These are phyloP conservation scores for Psococerastis gibbosa DNA, from an alignment of 2,888 invertebrate species.

Conservation along the genomic window DNA sequence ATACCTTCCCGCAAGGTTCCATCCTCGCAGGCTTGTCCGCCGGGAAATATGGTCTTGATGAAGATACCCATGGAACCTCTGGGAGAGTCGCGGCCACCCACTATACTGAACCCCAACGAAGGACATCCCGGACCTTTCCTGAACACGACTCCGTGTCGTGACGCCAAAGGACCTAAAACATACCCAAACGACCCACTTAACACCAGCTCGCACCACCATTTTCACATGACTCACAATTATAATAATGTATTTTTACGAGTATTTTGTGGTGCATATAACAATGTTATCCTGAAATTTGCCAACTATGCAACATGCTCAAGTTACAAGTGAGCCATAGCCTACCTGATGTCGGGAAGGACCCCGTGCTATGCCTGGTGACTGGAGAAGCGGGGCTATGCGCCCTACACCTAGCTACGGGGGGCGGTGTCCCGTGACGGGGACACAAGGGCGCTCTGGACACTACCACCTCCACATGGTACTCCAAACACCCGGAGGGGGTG, in stretches of 20 bases:
- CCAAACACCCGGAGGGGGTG: conserved; percentile 12
- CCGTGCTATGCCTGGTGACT: not conserved
- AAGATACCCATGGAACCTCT: conserved; percentile 41
- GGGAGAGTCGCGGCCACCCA: conserved; percentile 39
- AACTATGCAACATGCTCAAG: too few species aligned
- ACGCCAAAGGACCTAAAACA: not conserved
- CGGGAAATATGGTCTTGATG: conserved; percentile 37
- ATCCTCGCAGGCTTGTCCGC: conserved; percentile 37
- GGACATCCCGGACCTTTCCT: conserved; percentile 37
- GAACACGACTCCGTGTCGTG: conserved; percentile 18
- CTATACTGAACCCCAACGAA: conserved; percentile 41
- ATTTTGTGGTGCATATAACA: too few species aligned
- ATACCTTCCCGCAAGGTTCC: conserved; percentile 35
- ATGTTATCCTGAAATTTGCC: too few species aligned
- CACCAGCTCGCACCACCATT: too few species aligned
- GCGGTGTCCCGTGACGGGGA: conserved; percentile 11
- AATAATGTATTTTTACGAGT: too few species aligned
- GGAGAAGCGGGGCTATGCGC: not conserved
- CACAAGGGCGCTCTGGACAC: conserved; percentile 17
- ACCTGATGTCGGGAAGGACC: not conserved
- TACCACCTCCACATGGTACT: conserved; percentile 22
- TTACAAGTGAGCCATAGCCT: too few species aligned
- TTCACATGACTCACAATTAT: too few species aligned
- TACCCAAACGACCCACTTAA: too few species aligned
- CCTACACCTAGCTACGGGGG: not conserved